Percentiles rank a stretch among this genome's conserved stretches.
phyloP scores from a whole-genome alignment of 1,140 invertebrate species.

The Gonatopus flavifemur region DNA sequence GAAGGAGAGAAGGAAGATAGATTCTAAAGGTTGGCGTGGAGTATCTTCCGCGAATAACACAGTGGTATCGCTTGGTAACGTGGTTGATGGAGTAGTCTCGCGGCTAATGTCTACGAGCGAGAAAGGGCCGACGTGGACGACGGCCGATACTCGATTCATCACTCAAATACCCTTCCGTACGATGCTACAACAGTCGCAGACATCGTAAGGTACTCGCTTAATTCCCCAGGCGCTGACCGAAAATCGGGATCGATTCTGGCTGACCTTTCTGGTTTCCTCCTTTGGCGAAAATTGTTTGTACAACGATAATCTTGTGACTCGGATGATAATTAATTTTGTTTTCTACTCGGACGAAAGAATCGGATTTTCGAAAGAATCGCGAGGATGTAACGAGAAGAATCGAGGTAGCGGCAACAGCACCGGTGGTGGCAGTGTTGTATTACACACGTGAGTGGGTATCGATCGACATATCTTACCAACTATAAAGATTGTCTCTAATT shows the following conservation, averaged over 20 bases:
- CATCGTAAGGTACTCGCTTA: conserved; percentile 13
- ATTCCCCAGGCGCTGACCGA: conserved; percentile 38
- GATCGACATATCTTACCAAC: no score
- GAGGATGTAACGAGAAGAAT: no score
- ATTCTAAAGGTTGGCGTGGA: background rate
- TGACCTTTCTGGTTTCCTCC: no score
- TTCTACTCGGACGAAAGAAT: no score
- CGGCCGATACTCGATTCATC: conserved; percentile 42
- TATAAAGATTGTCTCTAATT: conserved; percentile 6
- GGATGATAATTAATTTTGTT: no score
- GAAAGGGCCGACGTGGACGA: conserved; percentile 30
- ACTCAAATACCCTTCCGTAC: conserved; percentile 25
- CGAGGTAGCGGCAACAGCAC: no score
- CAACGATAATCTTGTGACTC: no score
- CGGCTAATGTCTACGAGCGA: conserved; percentile 42
- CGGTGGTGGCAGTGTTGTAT: no score
- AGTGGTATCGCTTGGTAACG: conserved; percentile 29
- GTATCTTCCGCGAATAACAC: conserved; percentile 15
- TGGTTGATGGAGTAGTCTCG: conserved; percentile 47
- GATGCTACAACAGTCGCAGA: background rate
- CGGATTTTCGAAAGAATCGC: no score
- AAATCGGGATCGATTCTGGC: conserved; percentile 16
- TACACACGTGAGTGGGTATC: no score
- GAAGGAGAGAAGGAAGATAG: background rate
- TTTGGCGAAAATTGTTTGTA: no score